A percentile compares a stretch with the other conserved stretches of the same genome.
Evolutionary conservation across 2,113 vertebrate genomes (phyloP).

Genomic region (Dolichallabes microphthalmus): DNA sequence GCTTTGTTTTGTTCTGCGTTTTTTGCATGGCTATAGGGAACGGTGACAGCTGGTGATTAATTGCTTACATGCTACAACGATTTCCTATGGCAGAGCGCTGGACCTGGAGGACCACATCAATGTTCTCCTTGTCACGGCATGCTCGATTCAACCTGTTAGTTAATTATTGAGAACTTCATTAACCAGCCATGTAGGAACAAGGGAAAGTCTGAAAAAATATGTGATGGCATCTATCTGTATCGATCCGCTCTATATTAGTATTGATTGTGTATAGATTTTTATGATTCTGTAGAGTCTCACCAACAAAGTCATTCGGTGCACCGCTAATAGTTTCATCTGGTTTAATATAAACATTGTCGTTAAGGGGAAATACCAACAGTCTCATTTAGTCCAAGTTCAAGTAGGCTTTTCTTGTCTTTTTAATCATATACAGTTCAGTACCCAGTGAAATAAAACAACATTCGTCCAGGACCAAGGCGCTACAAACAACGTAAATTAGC

Average conservation of each 20-base stretch:
- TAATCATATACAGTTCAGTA: no score
- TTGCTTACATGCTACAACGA: constrained; percentile 21
- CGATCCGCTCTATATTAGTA: neutral
- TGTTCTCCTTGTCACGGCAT: neutral
- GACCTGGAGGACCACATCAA: constrained; percentile 20
- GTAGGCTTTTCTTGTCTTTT: no score
- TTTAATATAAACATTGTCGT: neutral
- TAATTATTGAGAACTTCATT: constrained; percentile 20
- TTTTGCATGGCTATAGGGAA: neutral
- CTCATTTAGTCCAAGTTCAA: neutral
- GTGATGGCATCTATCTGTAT: neutral
- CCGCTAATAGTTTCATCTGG: neutral
- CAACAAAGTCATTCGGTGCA: neutral
- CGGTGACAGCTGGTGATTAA: constrained; percentile 36
- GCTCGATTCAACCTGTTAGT: neutral
- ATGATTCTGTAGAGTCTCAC: neutral
- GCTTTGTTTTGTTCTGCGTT: neutral
- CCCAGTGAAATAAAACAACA: no score
- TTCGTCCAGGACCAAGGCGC: no score
- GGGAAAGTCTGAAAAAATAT: constrained; percentile 5
- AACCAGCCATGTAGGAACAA: neutral
- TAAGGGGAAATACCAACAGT: neutral
- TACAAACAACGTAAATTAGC: no score
- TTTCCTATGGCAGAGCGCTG: neutral
- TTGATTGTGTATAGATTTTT: neutral